Evolutionary conservation across 2,113 vertebrate genomes (phyloP), one percentile per base, ranked within the genome.

Genomic region (Lepisosteus oculatus): DNA sequence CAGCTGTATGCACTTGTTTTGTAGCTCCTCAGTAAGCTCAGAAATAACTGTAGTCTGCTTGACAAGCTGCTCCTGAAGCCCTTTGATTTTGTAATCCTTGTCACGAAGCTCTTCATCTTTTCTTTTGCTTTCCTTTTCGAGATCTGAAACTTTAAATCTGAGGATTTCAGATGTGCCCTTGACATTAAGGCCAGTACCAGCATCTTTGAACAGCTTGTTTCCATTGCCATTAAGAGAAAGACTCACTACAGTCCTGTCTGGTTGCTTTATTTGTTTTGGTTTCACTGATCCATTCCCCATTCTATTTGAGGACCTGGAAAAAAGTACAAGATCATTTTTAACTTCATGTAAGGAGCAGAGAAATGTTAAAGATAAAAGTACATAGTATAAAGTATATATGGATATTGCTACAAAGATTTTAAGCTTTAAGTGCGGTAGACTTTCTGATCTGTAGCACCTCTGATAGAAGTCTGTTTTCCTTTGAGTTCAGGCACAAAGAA

Each of bases 231-330:
- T 84, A 5, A 87, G 59, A 3, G 89, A 74, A 0, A 85, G 74
- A 9, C 71, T 84, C 71, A 76, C 79, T 44, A 78, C 12, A 0
- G 87, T 86, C 56, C 89, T 83, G 0, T 91, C 90, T 0, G 87
- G 55, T 44, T 81, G 85, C 79, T 93, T 95, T 77, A 93, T 79
- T 1, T 91, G 92, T 80, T 95, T 97, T 44, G 93, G 92, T 79
- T 95, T 98, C 85, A 93, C 84, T 0, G 93, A 94, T 8, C 90
- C 87, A 11, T 98, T 98, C 79, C 96, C 95, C 96, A 97, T 97
- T 71, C 77, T 86, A 61, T 71, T 80, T 57, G 65, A 67, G 65
- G 57, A 78, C 73, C 87, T 91, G 42, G 74, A 44, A 72, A 4
- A 42, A 42, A 12, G 41, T 62, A 62, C 51, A 59, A 6, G 55